phyloP scores from a whole-genome alignment of 2,888 invertebrate genomes.

The Bedellia somnulentella region DNA sequence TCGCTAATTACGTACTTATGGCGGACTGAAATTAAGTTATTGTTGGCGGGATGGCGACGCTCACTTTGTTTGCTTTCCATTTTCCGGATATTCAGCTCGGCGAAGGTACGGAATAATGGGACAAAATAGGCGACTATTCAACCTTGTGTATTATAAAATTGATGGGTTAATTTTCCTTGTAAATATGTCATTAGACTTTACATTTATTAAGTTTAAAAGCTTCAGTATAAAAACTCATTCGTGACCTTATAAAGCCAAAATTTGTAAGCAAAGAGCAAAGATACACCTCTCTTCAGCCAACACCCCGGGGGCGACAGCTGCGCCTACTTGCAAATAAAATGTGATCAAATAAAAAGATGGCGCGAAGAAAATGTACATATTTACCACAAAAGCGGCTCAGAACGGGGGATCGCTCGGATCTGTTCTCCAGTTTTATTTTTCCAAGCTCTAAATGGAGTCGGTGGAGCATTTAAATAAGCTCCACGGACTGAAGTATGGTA shows the following conservation, averaged over 20 bases:
- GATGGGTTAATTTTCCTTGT: no score
- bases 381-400: constrained; percentile 61
- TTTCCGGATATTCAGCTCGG: constrained; percentile 50
- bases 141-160: constrained; percentile 47
- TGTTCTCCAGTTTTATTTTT: constrained; percentile 56
- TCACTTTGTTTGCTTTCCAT: constrained; percentile 59
- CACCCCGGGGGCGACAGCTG: no score
- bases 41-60: constrained; percentile 53
- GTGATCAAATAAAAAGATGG: no score
- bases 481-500: constrained; percentile 58
- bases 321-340: no score
- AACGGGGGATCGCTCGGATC: constrained; percentile 49
- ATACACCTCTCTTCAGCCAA: no score
- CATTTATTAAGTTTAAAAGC: no score
- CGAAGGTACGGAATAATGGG: constrained; percentile 47
- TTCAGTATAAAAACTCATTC: no score
- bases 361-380: constrained; percentile 52
- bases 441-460: constrained; percentile 62
- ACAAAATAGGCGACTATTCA: constrained; percentile 53
- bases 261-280: constrained; percentile 23
- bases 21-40: constrained; percentile 61
- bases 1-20: constrained; percentile 62
- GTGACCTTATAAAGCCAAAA: no score
- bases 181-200: no score
- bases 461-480: constrained; percentile 62